Percentiles rank a stretch among this genome's conserved stretches.
Evolutionary conservation across 2,888 invertebrate species (phyloP).

Genomic region (Frankliniella fusca): DNA sequence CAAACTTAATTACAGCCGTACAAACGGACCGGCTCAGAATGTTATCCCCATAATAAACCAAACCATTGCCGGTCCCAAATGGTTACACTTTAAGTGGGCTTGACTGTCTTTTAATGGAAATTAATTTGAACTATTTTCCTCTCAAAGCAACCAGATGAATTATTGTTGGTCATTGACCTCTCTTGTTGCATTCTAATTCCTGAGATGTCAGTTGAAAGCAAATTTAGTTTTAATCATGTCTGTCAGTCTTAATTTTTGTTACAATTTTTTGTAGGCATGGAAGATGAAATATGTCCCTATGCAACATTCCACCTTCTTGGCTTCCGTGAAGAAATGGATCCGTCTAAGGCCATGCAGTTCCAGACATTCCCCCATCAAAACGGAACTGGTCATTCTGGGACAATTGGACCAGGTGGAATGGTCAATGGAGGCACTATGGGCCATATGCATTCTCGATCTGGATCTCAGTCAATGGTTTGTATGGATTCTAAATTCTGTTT

Average conservation of each 20-base stretch:
- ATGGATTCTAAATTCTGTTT: neutral
- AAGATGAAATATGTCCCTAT: conserved; percentile 95
- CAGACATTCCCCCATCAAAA: conserved; percentile 74
- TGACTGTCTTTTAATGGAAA: too few species aligned
- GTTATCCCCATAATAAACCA: too few species aligned
- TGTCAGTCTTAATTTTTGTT: conserved; percentile 16
- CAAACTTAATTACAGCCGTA: too few species aligned
- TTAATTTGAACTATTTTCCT: too few species aligned
- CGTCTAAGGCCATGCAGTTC: conserved; percentile 84
- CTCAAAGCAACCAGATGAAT: too few species aligned
- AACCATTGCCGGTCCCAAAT: too few species aligned
- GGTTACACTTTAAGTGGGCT: too few species aligned
- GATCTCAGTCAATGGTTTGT: conserved; percentile 81
- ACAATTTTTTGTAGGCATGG: conserved; percentile 65
- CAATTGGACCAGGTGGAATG: conserved; percentile 70
- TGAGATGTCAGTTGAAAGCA: neutral
- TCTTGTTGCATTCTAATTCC: too few species aligned
- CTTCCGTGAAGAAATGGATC: conserved; percentile 94
- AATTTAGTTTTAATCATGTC: neutral
- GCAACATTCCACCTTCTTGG: conserved; percentile 93
- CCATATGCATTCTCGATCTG: conserved; percentile 76
- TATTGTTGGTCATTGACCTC: too few species aligned
- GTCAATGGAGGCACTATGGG: conserved; percentile 62
- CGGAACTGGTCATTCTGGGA: conserved; percentile 69
- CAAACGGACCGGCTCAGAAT: too few species aligned